Evolutionary conservation across 1,140 invertebrate species (phyloP), one percentile per base, ranked within the genome.

Genomic region (Neoseiulus cucumeris): DNA sequence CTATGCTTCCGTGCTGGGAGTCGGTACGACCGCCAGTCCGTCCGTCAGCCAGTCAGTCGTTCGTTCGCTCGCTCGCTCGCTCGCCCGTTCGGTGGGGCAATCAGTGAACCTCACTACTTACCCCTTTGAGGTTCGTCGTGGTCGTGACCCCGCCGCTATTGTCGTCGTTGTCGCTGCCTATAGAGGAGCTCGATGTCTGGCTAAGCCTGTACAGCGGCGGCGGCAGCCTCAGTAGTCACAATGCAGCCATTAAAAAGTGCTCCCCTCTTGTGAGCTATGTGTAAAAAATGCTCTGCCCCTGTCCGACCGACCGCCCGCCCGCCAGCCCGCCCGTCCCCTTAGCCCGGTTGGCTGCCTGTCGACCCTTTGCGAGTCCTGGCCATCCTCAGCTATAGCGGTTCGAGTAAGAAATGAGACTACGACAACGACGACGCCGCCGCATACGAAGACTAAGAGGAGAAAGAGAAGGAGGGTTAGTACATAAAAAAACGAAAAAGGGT

Each of bases 201-300:
- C 33, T 39, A 39, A 39, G 33, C 33, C 33, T 9, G 33, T 39
- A 39, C 33, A 59, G 51, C 51, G 45, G 18, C n/a, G 12, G 45
- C 25, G 51, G 17, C 51, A 39, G 33, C 33, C 33, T 39, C 33
- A 39, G 33, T 39, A 39, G 33, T 59, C 33, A 59, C 51, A 59
- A 59, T 59, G 51, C 51, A 33, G 33, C 51, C 51, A 59, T 59
- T 59, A 59, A 59, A 59, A 59, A 59, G 51, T 59, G 51, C 51
- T 59, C 51, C 33, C 33, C 33, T 39, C 33, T 39, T 39, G 33
- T 39, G 33, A 39, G 33, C 33, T 39, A 39, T 39, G 33, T 39
- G 33, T 39, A 39, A 39, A 39, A 39, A 39, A 39, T 9, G 33
- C 33, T 39, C 33, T 39, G 33, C 33, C 33, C 51, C 51, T 59